Evolutionary conservation across 2,888 invertebrate genomes (phyloP).

Genomic region (Synergus itoensis): DNA sequence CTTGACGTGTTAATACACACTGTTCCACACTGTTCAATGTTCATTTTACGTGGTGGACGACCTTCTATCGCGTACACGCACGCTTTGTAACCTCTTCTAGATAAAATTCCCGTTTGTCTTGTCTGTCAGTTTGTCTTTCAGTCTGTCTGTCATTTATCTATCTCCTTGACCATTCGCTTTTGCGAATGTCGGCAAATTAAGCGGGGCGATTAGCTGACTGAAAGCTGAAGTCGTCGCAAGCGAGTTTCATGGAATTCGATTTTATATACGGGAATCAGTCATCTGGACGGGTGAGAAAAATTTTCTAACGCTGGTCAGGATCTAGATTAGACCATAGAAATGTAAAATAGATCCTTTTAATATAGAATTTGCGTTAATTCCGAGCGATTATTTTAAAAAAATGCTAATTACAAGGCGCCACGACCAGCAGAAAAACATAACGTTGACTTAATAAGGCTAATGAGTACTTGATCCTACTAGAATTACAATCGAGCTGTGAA

Average conservation of each 20-base stretch:
- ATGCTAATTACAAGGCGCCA: slow-evolving; percentile 65
- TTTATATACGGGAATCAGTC: neutral
- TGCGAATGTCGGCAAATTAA: slow-evolving; percentile 38
- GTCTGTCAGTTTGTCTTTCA: slow-evolving; percentile 33
- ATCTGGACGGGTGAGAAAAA: too few species aligned
- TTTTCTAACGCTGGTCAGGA: too few species aligned
- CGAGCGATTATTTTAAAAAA: slow-evolving; percentile 40
- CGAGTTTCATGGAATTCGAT: slow-evolving; percentile 1
- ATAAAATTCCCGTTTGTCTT: slow-evolving; percentile 45
- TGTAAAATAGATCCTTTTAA: too few species aligned
- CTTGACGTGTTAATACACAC: slow-evolving; percentile 21
- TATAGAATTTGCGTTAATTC: neutral
- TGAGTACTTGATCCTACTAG: slow-evolving; percentile 71
- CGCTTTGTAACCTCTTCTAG: slow-evolving; percentile 54
- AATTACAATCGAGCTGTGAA: slow-evolving; percentile 66
- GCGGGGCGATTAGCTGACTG: slow-evolving; percentile 21
- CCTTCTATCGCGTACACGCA: slow-evolving; percentile 44
- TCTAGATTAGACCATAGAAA: too few species aligned
- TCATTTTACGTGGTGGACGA: neutral
- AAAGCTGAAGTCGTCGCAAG: slow-evolving; percentile 1
- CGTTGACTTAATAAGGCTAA: slow-evolving; percentile 66
- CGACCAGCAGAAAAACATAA: slow-evolving; percentile 52
- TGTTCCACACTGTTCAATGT: neutral
- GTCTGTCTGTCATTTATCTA: slow-evolving; percentile 32
- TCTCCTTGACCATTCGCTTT: slow-evolving; percentile 30